Percentiles rank a stretch among this genome's conserved stretches.
phyloP scores from a whole-genome alignment of 1,140 invertebrate genomes.

The Mercenaria mercenaria region DNA sequence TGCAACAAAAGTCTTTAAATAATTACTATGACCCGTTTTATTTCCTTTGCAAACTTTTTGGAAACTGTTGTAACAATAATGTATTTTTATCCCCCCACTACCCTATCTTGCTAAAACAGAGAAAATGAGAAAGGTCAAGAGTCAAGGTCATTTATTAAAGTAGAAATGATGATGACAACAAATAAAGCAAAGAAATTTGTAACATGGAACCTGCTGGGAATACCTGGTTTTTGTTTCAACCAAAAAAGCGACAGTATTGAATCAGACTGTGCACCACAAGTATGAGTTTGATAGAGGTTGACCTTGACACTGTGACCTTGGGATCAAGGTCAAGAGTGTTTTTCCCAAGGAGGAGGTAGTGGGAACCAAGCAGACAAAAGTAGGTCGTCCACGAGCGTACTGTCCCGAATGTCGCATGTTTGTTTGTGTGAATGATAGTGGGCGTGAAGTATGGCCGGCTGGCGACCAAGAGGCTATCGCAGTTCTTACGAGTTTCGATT shows the following conservation, averaged over 20 bases:
- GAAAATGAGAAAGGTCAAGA: no score
- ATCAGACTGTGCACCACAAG: conserved; percentile 44
- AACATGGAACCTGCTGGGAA: conserved; percentile 43
- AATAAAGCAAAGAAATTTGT: conserved; percentile 1
- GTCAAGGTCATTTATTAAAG: no score
- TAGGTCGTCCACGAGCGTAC: conserved; percentile 40
- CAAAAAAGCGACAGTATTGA: conserved; percentile 49
- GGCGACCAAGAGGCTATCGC: conserved; percentile 15
- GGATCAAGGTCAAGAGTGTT: conserved; percentile 16
- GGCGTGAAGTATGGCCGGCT: conserved; percentile 24
- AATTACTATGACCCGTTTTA: no score
- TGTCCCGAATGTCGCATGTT: conserved; percentile 53
- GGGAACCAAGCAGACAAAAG: conserved; percentile 44
- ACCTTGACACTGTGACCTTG: conserved; percentile 33
- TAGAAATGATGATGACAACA: conserved; percentile 30
- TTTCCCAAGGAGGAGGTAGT: conserved; percentile 10
- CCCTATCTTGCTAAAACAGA: no score
- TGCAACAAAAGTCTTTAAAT: no score
- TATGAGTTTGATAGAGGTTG: conserved; percentile 49
- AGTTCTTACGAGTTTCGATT: conserved; percentile 42
- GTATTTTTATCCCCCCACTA: no score
- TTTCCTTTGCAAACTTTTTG: no score
- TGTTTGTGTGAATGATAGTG: conserved; percentile 45
- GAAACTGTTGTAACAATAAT: no score
- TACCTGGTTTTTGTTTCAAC: conserved; percentile 45